Percentiles rank a stretch among this genome's conserved stretches.
These are phyloP conservation scores for Morpho helenor DNA, from an alignment of 2,888 invertebrate species.

Conservation along the genomic window DNA sequence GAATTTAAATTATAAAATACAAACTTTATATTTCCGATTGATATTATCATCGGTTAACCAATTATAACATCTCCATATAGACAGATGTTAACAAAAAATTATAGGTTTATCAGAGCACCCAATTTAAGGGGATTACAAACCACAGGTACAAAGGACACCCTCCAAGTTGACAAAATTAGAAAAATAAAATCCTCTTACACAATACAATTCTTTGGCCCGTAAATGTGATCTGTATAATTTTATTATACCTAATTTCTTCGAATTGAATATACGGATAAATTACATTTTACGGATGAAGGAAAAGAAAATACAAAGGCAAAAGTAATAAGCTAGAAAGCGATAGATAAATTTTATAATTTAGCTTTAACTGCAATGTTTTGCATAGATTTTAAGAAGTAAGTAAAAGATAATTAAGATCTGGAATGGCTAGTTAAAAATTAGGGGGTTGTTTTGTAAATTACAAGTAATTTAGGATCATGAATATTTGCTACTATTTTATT, in stretches of 20 bases:
- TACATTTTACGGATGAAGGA: constrained; percentile 39
- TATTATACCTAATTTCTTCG: constrained; percentile 59
- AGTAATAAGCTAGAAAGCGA: constrained; percentile 31
- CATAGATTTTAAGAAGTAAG: constrained; percentile 56
- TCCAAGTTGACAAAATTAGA: constrained; percentile 39
- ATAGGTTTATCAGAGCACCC: constrained; percentile 18
- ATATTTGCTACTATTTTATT: no score
- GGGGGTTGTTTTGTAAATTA: no score
- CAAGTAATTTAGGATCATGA: no score
- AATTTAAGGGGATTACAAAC: constrained; percentile 46
- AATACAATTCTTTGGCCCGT: constrained; percentile 34
- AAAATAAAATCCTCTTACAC: constrained; percentile 53
- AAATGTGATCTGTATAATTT: constrained; percentile 69
- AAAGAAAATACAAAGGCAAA: constrained; percentile 29
- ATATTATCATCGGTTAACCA: background rate
- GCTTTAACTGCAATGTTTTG: constrained; percentile 51
- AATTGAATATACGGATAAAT: constrained; percentile 57
- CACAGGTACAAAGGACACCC: constrained; percentile 47
- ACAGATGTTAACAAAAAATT: constrained; percentile 26
- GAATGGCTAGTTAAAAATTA: no score
- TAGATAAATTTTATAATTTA: constrained; percentile 48
- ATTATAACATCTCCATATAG: constrained; percentile 6
- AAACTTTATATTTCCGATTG: no score
- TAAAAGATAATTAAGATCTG: constrained; percentile 39
- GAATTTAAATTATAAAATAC: no score